Conservation (phyloP, 2,888 invertebrate genomes). For the Coenonympha arcania region DNA sequence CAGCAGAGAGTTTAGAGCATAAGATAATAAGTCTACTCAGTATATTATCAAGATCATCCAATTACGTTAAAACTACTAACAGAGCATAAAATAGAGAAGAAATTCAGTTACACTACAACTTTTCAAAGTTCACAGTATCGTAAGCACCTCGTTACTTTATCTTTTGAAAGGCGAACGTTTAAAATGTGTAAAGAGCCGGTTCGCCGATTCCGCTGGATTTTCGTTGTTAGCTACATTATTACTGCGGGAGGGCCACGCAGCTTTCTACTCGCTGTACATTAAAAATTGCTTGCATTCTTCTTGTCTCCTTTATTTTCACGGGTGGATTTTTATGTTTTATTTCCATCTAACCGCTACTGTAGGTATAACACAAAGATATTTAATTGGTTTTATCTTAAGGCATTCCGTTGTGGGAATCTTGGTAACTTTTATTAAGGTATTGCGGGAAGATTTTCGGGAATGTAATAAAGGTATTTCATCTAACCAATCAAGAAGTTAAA, state of each 20-base stretch:
- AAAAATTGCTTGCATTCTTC: slow-evolving; percentile 72
- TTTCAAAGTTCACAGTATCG: slow-evolving; percentile 1
- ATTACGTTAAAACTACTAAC: neutral
- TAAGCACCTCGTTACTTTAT: slow-evolving; percentile 24
- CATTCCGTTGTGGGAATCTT: slow-evolving; percentile 12
- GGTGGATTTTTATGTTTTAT: slow-evolving; percentile 54
- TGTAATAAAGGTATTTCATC: neutral
- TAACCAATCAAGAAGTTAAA: neutral
- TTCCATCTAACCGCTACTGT: slow-evolving; percentile 41
- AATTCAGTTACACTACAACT: neutral
- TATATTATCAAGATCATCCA: neutral
- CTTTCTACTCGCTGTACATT: slow-evolving; percentile 56
- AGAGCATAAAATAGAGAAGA: neutral
- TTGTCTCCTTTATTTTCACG: slow-evolving; percentile 58
- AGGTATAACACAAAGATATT: slow-evolving; percentile 46
- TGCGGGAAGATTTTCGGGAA: neutral
- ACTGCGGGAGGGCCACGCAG: slow-evolving; percentile 43
- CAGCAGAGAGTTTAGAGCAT: neutral
- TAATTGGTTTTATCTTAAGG: slow-evolving; percentile 47
- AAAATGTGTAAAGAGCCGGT: slow-evolving; percentile 33
- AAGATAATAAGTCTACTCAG: no score
- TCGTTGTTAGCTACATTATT: slow-evolving; percentile 54
- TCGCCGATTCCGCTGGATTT: slow-evolving; percentile 42
- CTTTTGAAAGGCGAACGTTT: slow-evolving; percentile 27
- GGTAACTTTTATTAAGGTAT: slow-evolving; percentile 13